These are phyloP conservation scores for Echinarachnius parma DNA, from an alignment of 53 echinoderm and acorn worm genomes.

Conservation along the genomic window DNA sequence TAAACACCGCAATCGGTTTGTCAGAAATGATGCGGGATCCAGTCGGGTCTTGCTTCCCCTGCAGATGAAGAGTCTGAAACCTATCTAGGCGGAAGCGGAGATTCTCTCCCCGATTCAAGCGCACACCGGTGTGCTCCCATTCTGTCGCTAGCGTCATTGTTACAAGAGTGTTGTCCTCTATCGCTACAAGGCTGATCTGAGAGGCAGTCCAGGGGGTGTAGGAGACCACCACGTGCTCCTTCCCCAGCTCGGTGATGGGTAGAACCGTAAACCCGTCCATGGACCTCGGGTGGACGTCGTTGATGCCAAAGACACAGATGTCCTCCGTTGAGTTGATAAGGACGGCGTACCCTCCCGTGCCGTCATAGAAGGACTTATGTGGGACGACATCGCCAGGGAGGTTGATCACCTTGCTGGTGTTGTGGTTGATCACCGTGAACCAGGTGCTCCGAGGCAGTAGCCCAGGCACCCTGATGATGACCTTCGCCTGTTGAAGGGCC, in stretches of 20 bases:
- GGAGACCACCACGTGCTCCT: slow-evolving; percentile 55
- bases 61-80: slow-evolving; percentile 51
- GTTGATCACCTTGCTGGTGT: background rate
- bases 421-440: slow-evolving; percentile 1
- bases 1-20: slow-evolving; percentile 60
- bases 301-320: slow-evolving; percentile 50
- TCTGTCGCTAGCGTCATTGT: slow-evolving; percentile 9
- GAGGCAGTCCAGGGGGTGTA: slow-evolving; percentile 54
- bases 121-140: slow-evolving; percentile 17
- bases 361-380: slow-evolving; percentile 22
- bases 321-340: slow-evolving; percentile 42
- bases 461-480: slow-evolving; percentile 39
- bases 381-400: slow-evolving; percentile 43
- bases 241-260: slow-evolving; percentile 49
- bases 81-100: slow-evolving; percentile 21
- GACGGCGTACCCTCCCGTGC: slow-evolving; percentile 30
- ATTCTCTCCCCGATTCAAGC: slow-evolving; percentile 22
- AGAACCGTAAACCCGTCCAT: slow-evolving; percentile 75
- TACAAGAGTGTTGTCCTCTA: slow-evolving; percentile 42
- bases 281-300: slow-evolving; percentile 63
- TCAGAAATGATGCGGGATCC: slow-evolving; percentile 62
- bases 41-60: slow-evolving; percentile 50
- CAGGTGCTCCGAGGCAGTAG: slow-evolving; percentile 13
- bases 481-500: slow-evolving; percentile 27
- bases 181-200: slow-evolving; percentile 58